Evolutionary conservation across 2,888 invertebrate genomes (phyloP), one percentile per base, ranked within the genome.

Genomic region (Euspilapteryx auroguttella): DNA sequence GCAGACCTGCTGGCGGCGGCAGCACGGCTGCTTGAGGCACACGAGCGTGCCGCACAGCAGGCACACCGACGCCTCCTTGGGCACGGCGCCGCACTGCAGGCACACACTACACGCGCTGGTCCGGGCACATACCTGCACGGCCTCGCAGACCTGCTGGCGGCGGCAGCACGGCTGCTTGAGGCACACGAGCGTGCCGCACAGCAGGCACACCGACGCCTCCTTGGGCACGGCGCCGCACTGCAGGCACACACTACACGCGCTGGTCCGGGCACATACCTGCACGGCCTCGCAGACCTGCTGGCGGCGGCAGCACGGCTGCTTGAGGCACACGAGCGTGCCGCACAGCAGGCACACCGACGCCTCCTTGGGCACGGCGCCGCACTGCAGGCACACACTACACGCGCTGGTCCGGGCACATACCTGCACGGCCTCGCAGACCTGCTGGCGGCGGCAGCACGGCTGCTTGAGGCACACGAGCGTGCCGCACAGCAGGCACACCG

Each of bases 171-270:
- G 82, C 62, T 91, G 90, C 66, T 89, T 90, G 45, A 95, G 81
- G 61, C 96, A 96, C 29, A 96, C 89, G 42, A 95, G 86, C 29
- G 89, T 87, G 37, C 94, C 95, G 68, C 97, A 97, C 33, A 95
- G 75, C 43, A 97, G 81, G 61, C 96, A 97, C 39, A 96, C 86
- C 41, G 90, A 90, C 20, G 94, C 91, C 64, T 96, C 64, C 58
- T 68, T 69, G 37, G 97, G 97, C 46, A 92, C 86, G 37, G 86
- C 86, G 49, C 89, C 88, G 71, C 97, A 97, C 49, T 89, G 87
- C n/a, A n/a, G n/a, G n/a, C n/a, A n/a, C n/a, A n/a, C n/a, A n/a
- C n/a, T n/a, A n/a, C n/a, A n/a, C n/a, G n/a, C n/a, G n/a, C n/a
- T 5, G 17, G 17, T 17, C 5, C 8, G 8, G 17, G 8, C 5